phyloP scores from a whole-genome alignment of 2,113 vertebrate species.

The Brachypteracias leptosomus region DNA sequence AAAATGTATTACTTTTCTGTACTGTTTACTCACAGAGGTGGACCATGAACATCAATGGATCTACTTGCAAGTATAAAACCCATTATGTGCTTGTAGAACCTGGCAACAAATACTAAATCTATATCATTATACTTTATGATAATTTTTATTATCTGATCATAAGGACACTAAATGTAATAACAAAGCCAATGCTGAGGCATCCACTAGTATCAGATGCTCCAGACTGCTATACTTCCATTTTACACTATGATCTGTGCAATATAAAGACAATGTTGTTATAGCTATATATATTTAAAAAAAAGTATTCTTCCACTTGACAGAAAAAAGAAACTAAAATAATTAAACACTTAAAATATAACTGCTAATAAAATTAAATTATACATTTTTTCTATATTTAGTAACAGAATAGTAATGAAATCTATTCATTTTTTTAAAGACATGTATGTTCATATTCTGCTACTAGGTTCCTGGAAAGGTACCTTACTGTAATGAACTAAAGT shows the following conservation, averaged over 20 bases:
- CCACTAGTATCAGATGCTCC: neutral
- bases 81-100: neutral
- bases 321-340: neutral
- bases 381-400: neutral
- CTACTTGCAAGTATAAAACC: neutral
- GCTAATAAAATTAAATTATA: neutral
- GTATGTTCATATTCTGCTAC: neutral
- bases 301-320: neutral
- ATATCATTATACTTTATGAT: neutral
- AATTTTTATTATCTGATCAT: conserved; percentile 24
- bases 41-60: neutral
- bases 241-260: neutral
- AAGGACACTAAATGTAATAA: neutral
- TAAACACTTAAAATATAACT: neutral
- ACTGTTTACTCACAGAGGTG: neutral
- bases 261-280: neutral
- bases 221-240: neutral
- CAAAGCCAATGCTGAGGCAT: neutral
- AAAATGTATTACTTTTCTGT: neutral
- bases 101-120: neutral
- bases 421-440: conserved; percentile 9
- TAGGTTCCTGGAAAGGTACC: conserved; percentile 19
- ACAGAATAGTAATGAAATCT: neutral
- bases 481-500: conserved; percentile 8
- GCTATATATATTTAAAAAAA: neutral